Base-by-base conservation (phyloP, 30 jellyfish, hydroid and myxozoan species). In the Chrysaora quinquecirrha region DNA sequence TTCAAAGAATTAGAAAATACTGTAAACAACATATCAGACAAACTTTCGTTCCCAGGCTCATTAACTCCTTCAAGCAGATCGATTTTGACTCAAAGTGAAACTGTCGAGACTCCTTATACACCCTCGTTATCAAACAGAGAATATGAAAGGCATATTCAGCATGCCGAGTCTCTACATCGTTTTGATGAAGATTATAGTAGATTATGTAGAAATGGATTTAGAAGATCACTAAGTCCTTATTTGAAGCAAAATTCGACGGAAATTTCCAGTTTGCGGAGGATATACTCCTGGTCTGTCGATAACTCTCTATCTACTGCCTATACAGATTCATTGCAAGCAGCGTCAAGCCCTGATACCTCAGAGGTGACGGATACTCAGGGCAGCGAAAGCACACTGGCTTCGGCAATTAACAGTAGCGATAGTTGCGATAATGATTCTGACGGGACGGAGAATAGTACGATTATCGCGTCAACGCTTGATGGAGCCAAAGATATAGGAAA, bases 1-100 rank as follows among this genome's bases (percentile, higher is more conserved):
- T 82, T 82, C 73, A 34, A 68, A 58, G 85, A 69, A 10, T 33
- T 82, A n/a, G 92, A 82, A 66, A 69, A 47, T 18, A 82, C 79
- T 12, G 52, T 82, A 34, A 28, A 58, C 30, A 75, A 73, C 4
- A 82, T 82, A 46, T 82, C 92, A 14, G 92, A 82, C 47, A 82
- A 82, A 31, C 64, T 82, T 47, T 69, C 92, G 24, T 82, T 82
- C 34, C 92, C 92, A 18, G 77, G 80, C 29, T 0, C 32, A 18
- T 19, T 52, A 4, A 48, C 76, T 3, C 64, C 76, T 12, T 19
- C 12, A 20, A 38, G 54, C 54, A 14, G 54, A 6, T 38, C 54
- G 11, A 14, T 38, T 3, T 6, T 14, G 54, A 14, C 6, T 38
- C 6, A 14, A 3, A 3, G 14, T 38, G 54, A 38, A 6, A 14